A percentile compares a stretch with the other conserved stretches of the same genome.
Conservation (phyloP, 1,140 invertebrate genomes). For the Cydia strobilella region DNA sequence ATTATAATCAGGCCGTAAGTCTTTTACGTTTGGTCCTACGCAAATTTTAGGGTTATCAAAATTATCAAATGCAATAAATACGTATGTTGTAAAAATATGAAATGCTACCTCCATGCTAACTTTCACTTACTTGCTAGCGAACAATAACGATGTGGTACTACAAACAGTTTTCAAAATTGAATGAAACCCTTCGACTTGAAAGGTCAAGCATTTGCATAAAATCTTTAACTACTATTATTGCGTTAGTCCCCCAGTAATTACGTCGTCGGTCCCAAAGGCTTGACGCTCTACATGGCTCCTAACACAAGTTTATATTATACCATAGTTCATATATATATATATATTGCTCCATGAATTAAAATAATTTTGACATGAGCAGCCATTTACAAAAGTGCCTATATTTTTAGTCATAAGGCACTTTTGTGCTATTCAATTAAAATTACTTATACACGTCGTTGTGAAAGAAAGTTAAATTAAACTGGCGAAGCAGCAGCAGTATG, state of each 20-base stretch:
- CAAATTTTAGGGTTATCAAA: too few relatives aligned
- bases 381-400: too few relatives aligned
- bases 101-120: background rate
- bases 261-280: background rate
- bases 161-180: background rate
- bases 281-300: background rate
- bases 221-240: conserved; percentile 29
- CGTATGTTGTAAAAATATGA: background rate
- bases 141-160: background rate
- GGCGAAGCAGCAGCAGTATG: too few relatives aligned
- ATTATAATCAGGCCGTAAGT: too few relatives aligned
- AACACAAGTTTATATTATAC: background rate
- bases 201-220: conserved; percentile 29
- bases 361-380: too few relatives aligned
- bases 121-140: background rate
- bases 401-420: too few relatives aligned
- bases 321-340: background rate
- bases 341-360: too few relatives aligned
- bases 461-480: too few relatives aligned
- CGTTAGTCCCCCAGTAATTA: conserved; percentile 28
- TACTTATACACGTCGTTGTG: too few relatives aligned
- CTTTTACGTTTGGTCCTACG: too few relatives aligned
- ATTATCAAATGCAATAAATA: too few relatives aligned
- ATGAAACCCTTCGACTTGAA: background rate
- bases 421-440: too few relatives aligned